phyloP scores from a whole-genome alignment of 2,797 vertebrate genomes.

The Sphaeramia orbicularis region DNA sequence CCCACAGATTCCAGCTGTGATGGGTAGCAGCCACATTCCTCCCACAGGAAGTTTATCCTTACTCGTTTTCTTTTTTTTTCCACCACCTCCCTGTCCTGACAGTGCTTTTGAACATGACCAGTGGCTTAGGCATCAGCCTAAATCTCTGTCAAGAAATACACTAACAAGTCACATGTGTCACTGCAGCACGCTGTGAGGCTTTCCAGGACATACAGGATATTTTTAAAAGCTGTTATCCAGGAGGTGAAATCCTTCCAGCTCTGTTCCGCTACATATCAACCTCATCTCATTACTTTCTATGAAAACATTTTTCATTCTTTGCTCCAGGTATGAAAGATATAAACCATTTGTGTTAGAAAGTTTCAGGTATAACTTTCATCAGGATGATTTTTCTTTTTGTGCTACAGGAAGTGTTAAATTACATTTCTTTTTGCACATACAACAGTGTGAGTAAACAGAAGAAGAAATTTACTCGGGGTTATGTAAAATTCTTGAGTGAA shows the following conservation, averaged over 20 bases:
- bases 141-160: conserved; percentile 66
- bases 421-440: no score
- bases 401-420: no score
- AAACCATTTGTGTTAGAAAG: not conserved
- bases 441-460: no score
- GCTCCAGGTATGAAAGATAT: not conserved
- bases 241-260: conserved; percentile 40
- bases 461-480: no score
- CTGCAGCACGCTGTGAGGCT: conserved; percentile 42
- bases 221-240: conserved; percentile 45
- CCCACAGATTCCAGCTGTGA: conserved; percentile 79
- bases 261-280: conserved; percentile 7
- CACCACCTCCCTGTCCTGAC: conserved; percentile 45
- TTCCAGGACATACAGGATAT: conserved; percentile 50
- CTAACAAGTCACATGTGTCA: conserved; percentile 67
- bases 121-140: conserved; percentile 59
- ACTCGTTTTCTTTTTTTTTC: conserved; percentile 49
- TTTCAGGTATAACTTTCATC: no score
- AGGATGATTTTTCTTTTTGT: no score
- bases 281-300: conserved; percentile 25
- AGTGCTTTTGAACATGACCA: conserved; percentile 67
- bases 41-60: conserved; percentile 82
- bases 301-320: conserved; percentile 1
- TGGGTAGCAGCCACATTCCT: conserved; percentile 82
- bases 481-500: no score